A percentile compares a stretch with the other conserved stretches of the same genome.
These are phyloP conservation scores for Coronaproctus castanopsis DNA, from an alignment of 2,888 invertebrate genomes.

Conservation along the genomic window DNA sequence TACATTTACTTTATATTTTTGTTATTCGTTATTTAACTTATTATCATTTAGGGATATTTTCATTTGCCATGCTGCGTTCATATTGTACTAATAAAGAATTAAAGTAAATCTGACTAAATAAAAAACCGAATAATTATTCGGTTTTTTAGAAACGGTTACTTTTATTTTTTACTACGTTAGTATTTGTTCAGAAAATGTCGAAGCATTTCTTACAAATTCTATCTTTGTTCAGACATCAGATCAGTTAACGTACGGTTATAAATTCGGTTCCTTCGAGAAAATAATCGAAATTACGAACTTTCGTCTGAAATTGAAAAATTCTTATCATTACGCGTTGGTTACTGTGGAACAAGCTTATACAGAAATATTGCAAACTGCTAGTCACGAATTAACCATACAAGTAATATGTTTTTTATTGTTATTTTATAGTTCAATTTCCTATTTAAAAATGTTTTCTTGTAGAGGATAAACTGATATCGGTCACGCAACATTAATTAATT, in stretches of 20 bases:
- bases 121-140: too few relatives aligned
- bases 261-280: constrained; percentile 84
- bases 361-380: constrained; percentile 7
- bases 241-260: constrained; percentile 76
- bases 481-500: too few relatives aligned
- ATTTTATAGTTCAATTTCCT: not conserved
- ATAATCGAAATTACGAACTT: constrained; percentile 75
- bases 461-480: too few relatives aligned
- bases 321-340: constrained; percentile 49
- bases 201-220: too few relatives aligned
- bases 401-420: not conserved
- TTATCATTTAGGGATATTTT: too few relatives aligned
- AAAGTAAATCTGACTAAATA: too few relatives aligned
- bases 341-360: constrained; percentile 31
- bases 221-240: constrained; percentile 73
- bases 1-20: too few relatives aligned
- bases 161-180: not conserved
- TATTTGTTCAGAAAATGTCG: constrained; percentile 15
- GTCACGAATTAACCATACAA: constrained; percentile 10
- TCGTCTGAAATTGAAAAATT: constrained; percentile 56
- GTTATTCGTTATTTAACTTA: too few relatives aligned
- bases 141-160: constrained; percentile 1
- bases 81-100: too few relatives aligned
- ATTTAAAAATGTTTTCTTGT: not conserved
- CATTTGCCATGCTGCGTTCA: too few relatives aligned